phyloP scores from a whole-genome alignment of 2,797 vertebrate species.

The Moxostoma hubbsi region DNA sequence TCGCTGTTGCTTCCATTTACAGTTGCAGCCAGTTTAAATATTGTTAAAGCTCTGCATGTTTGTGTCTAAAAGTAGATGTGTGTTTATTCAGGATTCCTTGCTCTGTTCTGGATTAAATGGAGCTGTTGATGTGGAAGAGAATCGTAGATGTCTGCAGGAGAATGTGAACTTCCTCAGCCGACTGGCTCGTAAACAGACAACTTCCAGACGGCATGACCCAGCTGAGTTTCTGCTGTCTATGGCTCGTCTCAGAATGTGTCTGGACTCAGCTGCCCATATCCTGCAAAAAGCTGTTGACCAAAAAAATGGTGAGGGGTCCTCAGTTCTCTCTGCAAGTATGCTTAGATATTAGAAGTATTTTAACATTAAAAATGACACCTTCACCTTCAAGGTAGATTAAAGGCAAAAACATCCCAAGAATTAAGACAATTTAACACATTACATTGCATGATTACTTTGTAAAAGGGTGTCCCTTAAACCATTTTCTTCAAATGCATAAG shows the following conservation, averaged over 20 bases:
- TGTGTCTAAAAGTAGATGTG: constrained; percentile 1
- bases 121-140: constrained; percentile 14
- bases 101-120: constrained; percentile 54
- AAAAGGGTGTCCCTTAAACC: too few relatives aligned
- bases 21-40: background rate
- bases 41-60: background rate
- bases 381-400: too few relatives aligned
- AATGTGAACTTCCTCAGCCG: constrained; percentile 70
- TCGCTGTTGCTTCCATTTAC: background rate
- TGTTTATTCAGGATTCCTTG: constrained; percentile 71
- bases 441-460: too few relatives aligned
- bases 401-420: too few relatives aligned
- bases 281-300: constrained; percentile 46
- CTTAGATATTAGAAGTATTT: too few relatives aligned
- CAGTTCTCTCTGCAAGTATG: background rate
- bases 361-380: too few relatives aligned
- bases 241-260: constrained; percentile 68
- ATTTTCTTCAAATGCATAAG: too few relatives aligned
- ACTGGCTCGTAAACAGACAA: constrained; percentile 66
- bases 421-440: too few relatives aligned
- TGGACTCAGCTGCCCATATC: constrained; percentile 66
- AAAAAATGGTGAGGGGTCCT: constrained; percentile 51
- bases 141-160: constrained; percentile 38
- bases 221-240: constrained; percentile 74
- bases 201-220: constrained; percentile 62